Conservation (phyloP, 1,140 invertebrate genomes). For the Mamestra configurata region DNA sequence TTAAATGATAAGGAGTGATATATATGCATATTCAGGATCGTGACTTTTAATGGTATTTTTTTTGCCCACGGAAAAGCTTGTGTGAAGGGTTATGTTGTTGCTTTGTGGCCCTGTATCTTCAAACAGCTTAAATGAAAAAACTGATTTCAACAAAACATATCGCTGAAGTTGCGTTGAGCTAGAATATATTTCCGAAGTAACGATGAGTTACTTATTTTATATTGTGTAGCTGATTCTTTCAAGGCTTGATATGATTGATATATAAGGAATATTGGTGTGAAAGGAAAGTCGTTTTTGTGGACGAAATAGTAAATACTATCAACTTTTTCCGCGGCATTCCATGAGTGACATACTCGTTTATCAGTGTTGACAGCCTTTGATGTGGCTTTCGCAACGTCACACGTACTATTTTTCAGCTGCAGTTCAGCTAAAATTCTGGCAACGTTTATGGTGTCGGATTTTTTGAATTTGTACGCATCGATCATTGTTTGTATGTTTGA, state of each 20-base stretch:
- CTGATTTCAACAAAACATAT: no score
- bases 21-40: neutral
- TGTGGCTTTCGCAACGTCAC: neutral
- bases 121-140: no score
- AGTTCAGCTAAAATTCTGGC: neutral
- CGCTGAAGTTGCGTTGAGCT: no score
- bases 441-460: neutral
- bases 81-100: neutral
- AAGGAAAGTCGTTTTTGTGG: neutral
- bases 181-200: no score
- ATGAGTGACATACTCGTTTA: neutral
- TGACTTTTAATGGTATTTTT: slow-evolving; percentile 7
- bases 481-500: no score
- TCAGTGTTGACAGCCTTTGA: slow-evolving; percentile 22
- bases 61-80: neutral
- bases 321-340: neutral
- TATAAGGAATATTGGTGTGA: no score
- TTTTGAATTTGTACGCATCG: no score
- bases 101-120: no score
- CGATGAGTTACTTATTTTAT: no score
- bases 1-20: slow-evolving; percentile 10
- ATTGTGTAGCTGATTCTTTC: no score
- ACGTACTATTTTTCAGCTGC: neutral
- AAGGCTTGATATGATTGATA: no score
- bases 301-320: neutral